Base-by-base conservation (phyloP, 2,113 vertebrate species). In the Oryzias melastigma region DNA sequence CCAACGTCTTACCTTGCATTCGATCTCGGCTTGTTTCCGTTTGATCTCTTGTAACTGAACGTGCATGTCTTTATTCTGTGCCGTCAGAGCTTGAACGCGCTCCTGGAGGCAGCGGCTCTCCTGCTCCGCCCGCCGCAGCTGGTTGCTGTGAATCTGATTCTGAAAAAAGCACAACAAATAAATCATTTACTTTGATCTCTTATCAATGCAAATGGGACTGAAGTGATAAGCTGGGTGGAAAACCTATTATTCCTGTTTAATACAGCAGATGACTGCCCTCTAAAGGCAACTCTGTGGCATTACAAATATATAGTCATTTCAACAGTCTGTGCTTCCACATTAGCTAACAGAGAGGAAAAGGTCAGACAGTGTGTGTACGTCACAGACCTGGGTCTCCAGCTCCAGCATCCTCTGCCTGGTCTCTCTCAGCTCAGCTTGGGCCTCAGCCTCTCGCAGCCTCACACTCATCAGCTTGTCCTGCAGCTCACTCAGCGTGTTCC, bases 401-500 rank as follows among this genome's bases (percentile, higher is more conserved):
- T 98, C 96, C 87, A 98, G 91, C 91, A 95, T 92, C 81, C 95
- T 94, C 81, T 99, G 97, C n/a, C 93, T 92, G 15, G 90, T 93
- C 83, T 99, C 97, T 52, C 91, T 89, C 52, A 99, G 86, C 77
- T 96, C 95, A 5, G 96, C 97, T 60, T 97, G 96, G 42, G 92
- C 95, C 90, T 99, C 97, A 1, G 96, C 97, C 82, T 98, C 97
- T 58, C 91, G 91, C 47, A 99, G 81, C 63, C 96, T 92, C 52
- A 95, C 95, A 13, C 91, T 95, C 97, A 99, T 98, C 64, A 99
- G 89, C 75, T 99, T 96, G 70, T 98, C 97, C 85, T 99, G 97
- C 15, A 99, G 91, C 79, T 98, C 97, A 53, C 92, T 92, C 67
- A 94, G 40, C 0, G 95, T 65, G 59, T 96, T 98, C 89, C 95